Evolutionary conservation across 2,888 invertebrate genomes (phyloP).

Genomic region (Dryococelus australis): DNA sequence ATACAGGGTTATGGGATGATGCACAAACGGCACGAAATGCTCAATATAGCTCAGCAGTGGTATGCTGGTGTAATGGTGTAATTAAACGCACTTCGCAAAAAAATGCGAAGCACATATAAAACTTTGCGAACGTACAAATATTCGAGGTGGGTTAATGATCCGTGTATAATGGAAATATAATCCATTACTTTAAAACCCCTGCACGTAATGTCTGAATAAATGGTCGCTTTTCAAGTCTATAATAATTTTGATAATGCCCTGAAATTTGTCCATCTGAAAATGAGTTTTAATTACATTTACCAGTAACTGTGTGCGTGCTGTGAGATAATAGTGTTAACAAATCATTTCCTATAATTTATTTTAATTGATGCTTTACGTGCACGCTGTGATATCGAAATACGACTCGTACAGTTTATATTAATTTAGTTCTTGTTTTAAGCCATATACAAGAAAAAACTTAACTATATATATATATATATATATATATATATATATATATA

Average conservation of each 20-base stretch:
- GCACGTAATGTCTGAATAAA: not conserved
- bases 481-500: too few relatives aligned
- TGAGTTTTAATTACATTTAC: not conserved
- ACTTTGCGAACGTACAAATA: not conserved
- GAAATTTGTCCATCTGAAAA: not conserved
- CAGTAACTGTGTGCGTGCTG: not conserved
- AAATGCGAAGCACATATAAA: not conserved
- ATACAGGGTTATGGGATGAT: not conserved
- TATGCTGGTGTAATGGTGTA: not conserved
- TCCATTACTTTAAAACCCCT: not conserved
- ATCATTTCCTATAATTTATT: not conserved
- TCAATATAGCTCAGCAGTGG: not conserved
- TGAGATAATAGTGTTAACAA: not conserved
- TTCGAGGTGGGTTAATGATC: not conserved
- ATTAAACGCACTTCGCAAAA: conserved; percentile 10
- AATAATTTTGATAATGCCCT: not conserved
- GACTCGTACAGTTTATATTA: not conserved
- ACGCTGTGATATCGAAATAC: not conserved
- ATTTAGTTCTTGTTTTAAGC: not conserved
- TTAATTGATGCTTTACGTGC: not conserved
- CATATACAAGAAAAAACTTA: too few relatives aligned
- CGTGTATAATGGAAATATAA: not conserved
- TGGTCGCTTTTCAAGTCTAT: not conserved
- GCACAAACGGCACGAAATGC: not conserved
- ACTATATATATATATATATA: too few relatives aligned